Base-by-base conservation (phyloP, 1,140 invertebrate species). In the Maconellicoccus hirsutus region DNA sequence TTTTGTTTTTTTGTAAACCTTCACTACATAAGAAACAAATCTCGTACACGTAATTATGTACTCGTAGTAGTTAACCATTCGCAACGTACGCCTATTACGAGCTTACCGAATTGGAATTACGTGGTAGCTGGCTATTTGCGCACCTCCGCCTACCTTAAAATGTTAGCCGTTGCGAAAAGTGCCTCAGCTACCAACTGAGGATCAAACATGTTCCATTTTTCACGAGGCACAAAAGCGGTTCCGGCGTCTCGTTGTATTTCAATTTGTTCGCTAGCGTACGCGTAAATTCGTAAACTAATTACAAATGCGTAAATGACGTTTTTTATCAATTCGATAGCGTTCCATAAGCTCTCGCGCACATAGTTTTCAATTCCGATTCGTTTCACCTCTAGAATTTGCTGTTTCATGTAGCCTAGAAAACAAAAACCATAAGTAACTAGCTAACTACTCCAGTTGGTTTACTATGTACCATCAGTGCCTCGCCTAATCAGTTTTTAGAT, bases 141-240 rank as follows among this genome's bases (percentile, higher is more conserved):
- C n/a, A n/a, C n/a, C n/a, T n/a, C n/a, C n/a, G n/a, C n/a, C 4
- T 33, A 88, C 84, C 87, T 91, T 77, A 93, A 91, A 72, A 98
- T 89, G 81, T 97, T 98, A 42, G 95, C 94, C 16, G 91, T 94
- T 12, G 94, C 93, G 79, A 98, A 97, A 16, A 98, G 81, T 19
- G 94, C 94, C 78, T 98, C 95, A 3, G 93, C 91, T 52, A 98
- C 92, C 0, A 98, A 82, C 77, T 96, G 94, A 0, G 93, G 93
- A 80, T 98, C 94, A 78, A 92, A 98, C 14, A 90, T 89, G 76
- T 94, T 83, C 95, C 95, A 98, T 38, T 90, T 79, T 76, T 94
- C 90, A 52, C 93, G 82, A 0, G 91, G 86, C 42, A 91, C 86
- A 73, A 85, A 89, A 0, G 86, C 89, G 16, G 85, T 88, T 1